A percentile compares a stretch with the other conserved stretches of the same genome.
phyloP scores from a whole-genome alignment of 2,888 invertebrate genomes.

The Emmelina monodactyla region DNA sequence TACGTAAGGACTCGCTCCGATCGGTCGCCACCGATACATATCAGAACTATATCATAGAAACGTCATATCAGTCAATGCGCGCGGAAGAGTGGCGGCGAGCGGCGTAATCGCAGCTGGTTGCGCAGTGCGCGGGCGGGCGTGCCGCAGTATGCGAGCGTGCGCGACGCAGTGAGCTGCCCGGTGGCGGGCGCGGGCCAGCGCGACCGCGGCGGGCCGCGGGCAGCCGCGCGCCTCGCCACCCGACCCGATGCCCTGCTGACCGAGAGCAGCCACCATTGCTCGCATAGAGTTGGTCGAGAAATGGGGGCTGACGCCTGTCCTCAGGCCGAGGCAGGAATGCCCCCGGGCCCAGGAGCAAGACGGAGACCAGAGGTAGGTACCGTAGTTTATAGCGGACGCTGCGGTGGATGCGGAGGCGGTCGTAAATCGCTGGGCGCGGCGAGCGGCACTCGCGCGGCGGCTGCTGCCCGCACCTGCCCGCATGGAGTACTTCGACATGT shows the following conservation, averaged over 20 bases:
- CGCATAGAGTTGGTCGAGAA: conserved; percentile 97
- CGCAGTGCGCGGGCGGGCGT: conserved; percentile 28
- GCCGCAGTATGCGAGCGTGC: conserved; percentile 32
- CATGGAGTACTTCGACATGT: conserved; percentile 52
- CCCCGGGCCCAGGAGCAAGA: conserved; percentile 78
- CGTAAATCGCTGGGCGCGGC: conserved; percentile 16
- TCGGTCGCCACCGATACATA: conserved; percentile 19
- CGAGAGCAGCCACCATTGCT: conserved; percentile 88
- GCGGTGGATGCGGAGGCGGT: conserved; percentile 27
- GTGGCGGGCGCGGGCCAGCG: conserved; percentile 20
- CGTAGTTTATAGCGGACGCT: conserved; percentile 13
- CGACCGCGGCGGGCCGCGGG: conserved; percentile 54
- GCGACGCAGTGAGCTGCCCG: conserved; percentile 23
- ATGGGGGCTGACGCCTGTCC: conserved; percentile 98
- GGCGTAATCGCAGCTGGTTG: conserved; percentile 19
- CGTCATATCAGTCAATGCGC: conserved; percentile 14
- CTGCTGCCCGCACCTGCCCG: conserved; percentile 15
- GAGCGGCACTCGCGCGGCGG: neutral
- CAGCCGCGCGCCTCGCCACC: conserved; percentile 9
- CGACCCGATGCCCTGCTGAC: conserved; percentile 12
- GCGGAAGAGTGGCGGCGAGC: neutral
- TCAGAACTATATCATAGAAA: conserved; percentile 25
- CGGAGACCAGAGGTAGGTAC: conserved; percentile 75
- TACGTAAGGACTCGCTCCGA: conserved; percentile 39
- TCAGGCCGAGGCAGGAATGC: conserved; percentile 95